phyloP scores from a whole-genome alignment of 2,888 invertebrate species.

The Lampropteryx suffumata region DNA sequence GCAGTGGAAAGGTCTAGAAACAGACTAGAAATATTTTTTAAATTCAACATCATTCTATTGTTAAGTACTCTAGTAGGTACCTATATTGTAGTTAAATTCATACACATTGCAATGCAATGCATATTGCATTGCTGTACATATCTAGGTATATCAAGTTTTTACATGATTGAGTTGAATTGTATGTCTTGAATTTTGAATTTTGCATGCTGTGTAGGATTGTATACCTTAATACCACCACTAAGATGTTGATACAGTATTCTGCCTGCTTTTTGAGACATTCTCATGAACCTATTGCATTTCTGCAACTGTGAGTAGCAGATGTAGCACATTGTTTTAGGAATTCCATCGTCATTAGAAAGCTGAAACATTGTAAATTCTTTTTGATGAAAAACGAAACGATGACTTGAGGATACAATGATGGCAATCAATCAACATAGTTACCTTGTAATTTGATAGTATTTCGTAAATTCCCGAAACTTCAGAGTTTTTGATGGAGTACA shows the following conservation, averaged over 20 bases:
- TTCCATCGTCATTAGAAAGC: slow-evolving; percentile 1
- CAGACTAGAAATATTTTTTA: no score
- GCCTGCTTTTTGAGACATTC: slow-evolving; percentile 11
- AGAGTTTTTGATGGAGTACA: slow-evolving; percentile 1
- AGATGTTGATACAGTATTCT: slow-evolving; percentile 2
- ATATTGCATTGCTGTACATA: no score
- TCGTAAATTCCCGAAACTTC: background rate
- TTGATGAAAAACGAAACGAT: no score
- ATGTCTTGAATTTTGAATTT: no score
- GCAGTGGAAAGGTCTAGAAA: no score
- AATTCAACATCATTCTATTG: no score
- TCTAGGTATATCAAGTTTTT: no score
- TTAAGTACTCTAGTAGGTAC: no score
- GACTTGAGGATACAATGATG: no score
- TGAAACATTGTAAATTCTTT: background rate
- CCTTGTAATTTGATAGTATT: slow-evolving; percentile 6
- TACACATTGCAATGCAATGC: no score
- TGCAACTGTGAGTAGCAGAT: slow-evolving; percentile 19
- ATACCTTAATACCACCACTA: slow-evolving; percentile 3
- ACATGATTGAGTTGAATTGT: no score
- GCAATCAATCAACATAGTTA: background rate
- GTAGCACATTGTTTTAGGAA: slow-evolving; percentile 13
- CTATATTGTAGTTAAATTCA: no score
- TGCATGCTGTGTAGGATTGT: background rate
- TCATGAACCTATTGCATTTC: slow-evolving; percentile 14